phyloP scores from a whole-genome alignment of 2,888 invertebrate species.

The Lathronympha strigana region DNA sequence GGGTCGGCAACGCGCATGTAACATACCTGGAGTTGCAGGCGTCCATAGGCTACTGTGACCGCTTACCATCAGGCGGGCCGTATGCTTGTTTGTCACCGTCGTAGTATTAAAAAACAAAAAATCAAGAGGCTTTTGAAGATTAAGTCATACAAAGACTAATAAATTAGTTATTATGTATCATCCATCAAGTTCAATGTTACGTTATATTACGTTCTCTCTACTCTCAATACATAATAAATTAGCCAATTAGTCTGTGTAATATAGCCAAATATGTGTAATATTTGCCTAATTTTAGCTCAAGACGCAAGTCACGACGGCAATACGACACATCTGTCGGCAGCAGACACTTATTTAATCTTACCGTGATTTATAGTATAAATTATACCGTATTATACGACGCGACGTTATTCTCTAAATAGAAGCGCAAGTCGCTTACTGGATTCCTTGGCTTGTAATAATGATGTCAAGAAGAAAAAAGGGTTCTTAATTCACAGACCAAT shows the following conservation, averaged over 20 bases:
- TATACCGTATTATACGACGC: conserved; percentile 44
- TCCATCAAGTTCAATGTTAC: no score
- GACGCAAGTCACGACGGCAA: conserved; percentile 44
- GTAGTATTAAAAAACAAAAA: no score
- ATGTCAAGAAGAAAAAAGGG: no score
- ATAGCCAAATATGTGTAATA: conserved; percentile 37
- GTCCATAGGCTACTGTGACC: no score
- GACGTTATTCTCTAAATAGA: conserved; percentile 18
- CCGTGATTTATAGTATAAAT: conserved; percentile 49
- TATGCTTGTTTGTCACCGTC: no score
- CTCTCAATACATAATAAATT: conserved; percentile 11
- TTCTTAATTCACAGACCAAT: no score
- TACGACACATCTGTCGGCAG: conserved; percentile 49
- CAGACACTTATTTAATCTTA: conserved; percentile 51
- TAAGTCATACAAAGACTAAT: no score
- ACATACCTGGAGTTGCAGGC: no score
- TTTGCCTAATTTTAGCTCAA: conserved; percentile 45
- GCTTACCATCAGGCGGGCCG: no score
- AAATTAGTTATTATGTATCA: no score
- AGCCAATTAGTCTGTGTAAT: conserved; percentile 33
- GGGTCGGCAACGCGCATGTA: no score
- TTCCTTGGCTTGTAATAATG: conserved; percentile 10
- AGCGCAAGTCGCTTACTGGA: conserved; percentile 8
- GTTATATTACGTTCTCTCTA: background rate
- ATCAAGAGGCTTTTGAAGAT: no score